Percentiles rank a stretch among this genome's conserved stretches.
These are phyloP conservation scores for Nebria salina DNA, from an alignment of 2,888 invertebrate species.

Conservation along the genomic window DNA sequence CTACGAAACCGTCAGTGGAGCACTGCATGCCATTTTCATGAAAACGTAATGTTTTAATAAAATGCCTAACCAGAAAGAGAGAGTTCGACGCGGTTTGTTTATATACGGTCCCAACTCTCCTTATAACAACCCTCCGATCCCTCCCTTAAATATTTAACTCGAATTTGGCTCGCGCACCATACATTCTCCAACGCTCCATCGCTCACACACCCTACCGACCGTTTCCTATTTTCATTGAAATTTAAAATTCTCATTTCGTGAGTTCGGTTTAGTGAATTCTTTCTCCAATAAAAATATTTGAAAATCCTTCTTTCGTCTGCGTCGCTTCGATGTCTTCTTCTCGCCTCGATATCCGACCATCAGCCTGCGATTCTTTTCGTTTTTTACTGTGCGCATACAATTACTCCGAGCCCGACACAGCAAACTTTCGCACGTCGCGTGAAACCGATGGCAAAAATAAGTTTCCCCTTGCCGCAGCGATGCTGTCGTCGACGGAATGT, in stretches of 20 bases:
- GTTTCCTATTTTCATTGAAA: slow-evolving; percentile 42
- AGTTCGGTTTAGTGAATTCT: slow-evolving; percentile 39
- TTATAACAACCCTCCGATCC: not conserved
- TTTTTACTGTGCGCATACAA: slow-evolving; percentile 30
- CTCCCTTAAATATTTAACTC: slow-evolving; percentile 36
- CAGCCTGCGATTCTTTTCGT: slow-evolving; percentile 23
- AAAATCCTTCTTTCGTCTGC: slow-evolving; percentile 38
- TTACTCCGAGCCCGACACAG: slow-evolving; percentile 21
- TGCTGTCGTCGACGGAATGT: slow-evolving; percentile 21
- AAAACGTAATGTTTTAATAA: slow-evolving; percentile 45
- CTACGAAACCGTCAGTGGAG: not conserved
- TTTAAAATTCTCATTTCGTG: slow-evolving; percentile 44
- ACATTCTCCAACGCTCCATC: slow-evolving; percentile 17
- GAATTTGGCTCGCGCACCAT: slow-evolving; percentile 30
- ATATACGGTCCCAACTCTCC: slow-evolving; percentile 6
- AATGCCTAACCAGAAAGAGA: slow-evolving; percentile 34
- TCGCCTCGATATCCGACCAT: not conserved
- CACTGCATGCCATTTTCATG: slow-evolving; percentile 28
- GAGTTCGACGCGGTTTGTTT: not conserved
- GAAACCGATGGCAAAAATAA: slow-evolving; percentile 36
- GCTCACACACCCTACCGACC: slow-evolving; percentile 8
- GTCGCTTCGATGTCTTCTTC: slow-evolving; percentile 1
- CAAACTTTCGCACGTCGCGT: slow-evolving; percentile 36
- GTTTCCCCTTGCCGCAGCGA: slow-evolving; percentile 12
- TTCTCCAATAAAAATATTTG: slow-evolving; percentile 43